Evolutionary conservation across 2,888 invertebrate genomes (phyloP), one percentile per base, ranked within the genome.

Genomic region (Cryptocheilus praepositus): DNA sequence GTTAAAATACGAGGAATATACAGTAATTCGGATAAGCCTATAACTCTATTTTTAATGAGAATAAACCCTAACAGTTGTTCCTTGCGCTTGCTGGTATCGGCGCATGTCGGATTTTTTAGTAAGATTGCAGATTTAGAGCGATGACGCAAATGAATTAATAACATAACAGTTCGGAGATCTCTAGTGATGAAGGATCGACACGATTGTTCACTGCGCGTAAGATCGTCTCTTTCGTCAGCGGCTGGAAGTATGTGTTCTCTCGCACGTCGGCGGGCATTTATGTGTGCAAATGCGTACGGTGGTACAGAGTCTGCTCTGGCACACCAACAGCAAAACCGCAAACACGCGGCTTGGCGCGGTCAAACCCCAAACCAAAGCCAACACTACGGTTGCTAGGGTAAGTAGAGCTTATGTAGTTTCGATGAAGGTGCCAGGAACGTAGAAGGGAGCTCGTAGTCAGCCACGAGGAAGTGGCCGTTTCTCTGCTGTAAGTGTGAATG

Each of bases 321-420:
- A 21, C 52, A 52, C 52, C 85, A 85, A 84, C 85, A 85, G 85
- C 85, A 85, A 87, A 85, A 87, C 87, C 88, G 82, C 88, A 88
- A 88, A 86, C 87, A 85, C 85, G 87, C 85, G 86, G 87, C 84
- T 86, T 86, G 83, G 83, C 83, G 82, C 81, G 82, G 83, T 84
- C 84, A 86, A 86, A 87, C 85, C 83, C 80, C 85, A 86, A 86
- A 86, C 88, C 86, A 87, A 84, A 87, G 85, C 85, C 83, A 85
- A 87, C 83, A 85, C 84, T 82, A 85, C 80, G 83, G 82, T 82
- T 82, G 75, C 79, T 77, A 71, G 81, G 78, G 79, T 81, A 84
- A 85, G 83, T 82, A 80, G 79, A 83, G 84, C 83, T 83, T 85
- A 81, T 81, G 80, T 81, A 84, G 84, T 84, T 85, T 79, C 75